phyloP scores from a whole-genome alignment of 2,797 vertebrate genomes.

The Artibeus lituratus region DNA sequence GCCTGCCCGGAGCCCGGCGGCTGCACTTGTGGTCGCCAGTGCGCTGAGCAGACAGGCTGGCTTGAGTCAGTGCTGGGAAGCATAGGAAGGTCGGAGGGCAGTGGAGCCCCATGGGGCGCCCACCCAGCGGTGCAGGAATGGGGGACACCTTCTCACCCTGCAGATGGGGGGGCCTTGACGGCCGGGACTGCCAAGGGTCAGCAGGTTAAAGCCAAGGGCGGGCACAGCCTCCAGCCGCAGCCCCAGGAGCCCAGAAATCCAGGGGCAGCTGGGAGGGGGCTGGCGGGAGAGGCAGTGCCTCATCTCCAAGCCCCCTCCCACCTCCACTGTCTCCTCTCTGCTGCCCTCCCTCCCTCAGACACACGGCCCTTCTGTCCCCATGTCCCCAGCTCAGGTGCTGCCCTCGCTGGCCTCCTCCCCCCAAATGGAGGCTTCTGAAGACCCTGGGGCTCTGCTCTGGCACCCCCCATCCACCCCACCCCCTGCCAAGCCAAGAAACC shows the following conservation, averaged over 20 bases:
- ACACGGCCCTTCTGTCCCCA: not conserved
- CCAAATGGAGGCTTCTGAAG: too few relatives aligned
- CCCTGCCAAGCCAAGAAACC: not conserved
- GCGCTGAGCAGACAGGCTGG: slow-evolving; percentile 79
- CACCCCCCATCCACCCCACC: not conserved
- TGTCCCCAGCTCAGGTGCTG: not conserved
- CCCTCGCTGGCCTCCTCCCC: not conserved
- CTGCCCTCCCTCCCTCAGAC: not conserved
- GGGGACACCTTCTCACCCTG: not conserved
- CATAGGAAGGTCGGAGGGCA: slow-evolving; percentile 70
- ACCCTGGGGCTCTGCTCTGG: not conserved
- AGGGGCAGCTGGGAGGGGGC: not conserved
- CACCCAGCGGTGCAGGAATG: slow-evolving; percentile 66
- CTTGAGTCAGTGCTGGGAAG: slow-evolving; percentile 79
- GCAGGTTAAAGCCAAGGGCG: not conserved
- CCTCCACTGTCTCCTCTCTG: not conserved
- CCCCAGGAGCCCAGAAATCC: not conserved
- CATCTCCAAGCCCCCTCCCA: not conserved
- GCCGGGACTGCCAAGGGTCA: not conserved
- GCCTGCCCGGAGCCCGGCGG: slow-evolving; percentile 63
- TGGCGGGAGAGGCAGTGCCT: not conserved
- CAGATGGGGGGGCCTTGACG: accelerated
- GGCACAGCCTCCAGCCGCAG: not conserved
- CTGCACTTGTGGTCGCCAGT: slow-evolving; percentile 67
- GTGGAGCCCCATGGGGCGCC: slow-evolving; percentile 68